Conservation (phyloP, 2,888 invertebrate species). For the Drosophila subquinaria region DNA sequence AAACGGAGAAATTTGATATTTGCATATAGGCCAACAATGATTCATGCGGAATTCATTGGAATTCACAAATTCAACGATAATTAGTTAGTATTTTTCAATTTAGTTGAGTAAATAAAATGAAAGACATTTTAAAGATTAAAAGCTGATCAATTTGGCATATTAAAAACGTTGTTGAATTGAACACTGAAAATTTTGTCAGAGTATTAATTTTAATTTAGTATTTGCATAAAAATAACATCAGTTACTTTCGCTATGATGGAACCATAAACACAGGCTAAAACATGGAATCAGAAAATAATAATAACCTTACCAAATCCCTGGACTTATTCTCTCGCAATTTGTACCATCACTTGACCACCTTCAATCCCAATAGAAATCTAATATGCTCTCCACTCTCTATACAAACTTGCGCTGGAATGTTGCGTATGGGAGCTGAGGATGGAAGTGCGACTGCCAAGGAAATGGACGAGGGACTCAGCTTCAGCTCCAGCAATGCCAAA, state of each 20-base stretch:
- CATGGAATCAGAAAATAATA: background rate
- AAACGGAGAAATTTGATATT: conserved; percentile 22
- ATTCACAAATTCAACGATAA: conserved; percentile 1
- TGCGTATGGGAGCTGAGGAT: conserved; percentile 49
- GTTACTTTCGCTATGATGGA: background rate
- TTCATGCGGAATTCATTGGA: conserved; percentile 19
- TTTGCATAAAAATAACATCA: background rate
- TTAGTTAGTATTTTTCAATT: conserved; percentile 1
- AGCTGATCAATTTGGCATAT: conserved; percentile 8
- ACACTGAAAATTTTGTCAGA: conserved; percentile 19
- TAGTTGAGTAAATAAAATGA: background rate
- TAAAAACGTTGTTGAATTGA: background rate
- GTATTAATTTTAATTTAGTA: background rate
- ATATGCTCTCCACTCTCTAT: conserved; percentile 57
- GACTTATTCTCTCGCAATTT: conserved; percentile 39
- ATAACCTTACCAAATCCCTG: conserved; percentile 24
- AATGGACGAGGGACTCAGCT: conserved; percentile 45
- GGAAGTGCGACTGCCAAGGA: conserved; percentile 40
- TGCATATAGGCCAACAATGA: conserved; percentile 44
- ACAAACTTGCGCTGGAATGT: conserved; percentile 50
- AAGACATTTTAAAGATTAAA: background rate
- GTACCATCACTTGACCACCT: conserved; percentile 25
- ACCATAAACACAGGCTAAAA: background rate
- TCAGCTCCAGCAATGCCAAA: background rate
- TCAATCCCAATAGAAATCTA: conserved; percentile 37